Evolutionary conservation across 1,140 invertebrate genomes (phyloP).

Genomic region (Meloidogyne hapla): DNA sequence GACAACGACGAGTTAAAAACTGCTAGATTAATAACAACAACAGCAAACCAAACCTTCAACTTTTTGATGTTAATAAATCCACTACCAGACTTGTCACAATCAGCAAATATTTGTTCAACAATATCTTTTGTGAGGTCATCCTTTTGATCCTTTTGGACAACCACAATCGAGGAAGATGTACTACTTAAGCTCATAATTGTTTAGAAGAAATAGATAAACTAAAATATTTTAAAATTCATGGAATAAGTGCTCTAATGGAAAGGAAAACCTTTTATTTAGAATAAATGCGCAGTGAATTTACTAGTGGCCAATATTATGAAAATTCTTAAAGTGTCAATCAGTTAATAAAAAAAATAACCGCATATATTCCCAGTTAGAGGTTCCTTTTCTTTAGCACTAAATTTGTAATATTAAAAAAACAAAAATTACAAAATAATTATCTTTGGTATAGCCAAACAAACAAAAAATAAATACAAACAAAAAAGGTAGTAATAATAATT

Average conservation of each 20-base stretch:
- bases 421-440: neutral
- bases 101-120: constrained; percentile 7
- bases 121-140: neutral
- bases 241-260: no score
- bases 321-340: no score
- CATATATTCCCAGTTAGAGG: no score
- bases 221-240: no score
- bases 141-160: neutral
- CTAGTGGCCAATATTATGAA: no score
- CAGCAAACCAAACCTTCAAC: constrained; percentile 27
- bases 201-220: no score
- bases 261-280: no score
- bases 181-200: neutral
- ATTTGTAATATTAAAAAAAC: no score
- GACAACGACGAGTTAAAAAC: neutral
- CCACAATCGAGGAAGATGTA: neutral
- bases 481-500: neutral
- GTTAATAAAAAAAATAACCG: no score
- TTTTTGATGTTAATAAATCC: constrained; percentile 36
- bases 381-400: no score
- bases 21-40: no score
- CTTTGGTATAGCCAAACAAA: neutral
- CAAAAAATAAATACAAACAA: neutral
- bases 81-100: constrained; percentile 21
- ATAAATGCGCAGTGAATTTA: no score